phyloP scores from a whole-genome alignment of 2,797 vertebrate genomes.

The Coilia nasus region DNA sequence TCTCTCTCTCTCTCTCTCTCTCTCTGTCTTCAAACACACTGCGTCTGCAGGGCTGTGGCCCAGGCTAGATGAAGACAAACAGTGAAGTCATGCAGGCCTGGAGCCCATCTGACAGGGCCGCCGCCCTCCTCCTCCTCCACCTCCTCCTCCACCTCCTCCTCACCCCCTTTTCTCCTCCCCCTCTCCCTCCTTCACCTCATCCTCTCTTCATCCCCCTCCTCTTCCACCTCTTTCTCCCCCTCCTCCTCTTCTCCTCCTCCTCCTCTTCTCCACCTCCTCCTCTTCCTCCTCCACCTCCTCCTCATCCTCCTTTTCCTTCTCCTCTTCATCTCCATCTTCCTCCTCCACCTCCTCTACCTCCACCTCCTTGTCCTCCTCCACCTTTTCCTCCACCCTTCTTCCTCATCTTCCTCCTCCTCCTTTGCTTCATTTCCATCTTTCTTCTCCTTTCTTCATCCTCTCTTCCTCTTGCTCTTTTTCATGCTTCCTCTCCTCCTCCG shows the following conservation, averaged over 20 bases:
- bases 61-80: not conserved
- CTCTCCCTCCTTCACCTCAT: no score
- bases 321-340: no score
- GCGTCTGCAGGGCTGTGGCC: not conserved
- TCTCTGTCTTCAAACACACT: not conserved
- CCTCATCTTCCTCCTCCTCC: not conserved
- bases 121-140: not conserved
- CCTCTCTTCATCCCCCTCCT: no score
- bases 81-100: not conserved
- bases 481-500: not conserved
- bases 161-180: no score
- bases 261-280: not conserved
- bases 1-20: not conserved
- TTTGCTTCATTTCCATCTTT: not conserved
- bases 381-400: no score
- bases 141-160: not conserved
- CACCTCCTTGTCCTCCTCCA: no score
- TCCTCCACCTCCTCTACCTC: no score
- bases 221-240: no score
- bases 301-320: not conserved
- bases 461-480: not conserved
- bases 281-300: not conserved
- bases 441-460: no score
- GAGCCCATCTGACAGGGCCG: not conserved
- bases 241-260: not conserved